phyloP scores from a whole-genome alignment of 2,797 vertebrate species.

The Rhinophrynus dorsalis region DNA sequence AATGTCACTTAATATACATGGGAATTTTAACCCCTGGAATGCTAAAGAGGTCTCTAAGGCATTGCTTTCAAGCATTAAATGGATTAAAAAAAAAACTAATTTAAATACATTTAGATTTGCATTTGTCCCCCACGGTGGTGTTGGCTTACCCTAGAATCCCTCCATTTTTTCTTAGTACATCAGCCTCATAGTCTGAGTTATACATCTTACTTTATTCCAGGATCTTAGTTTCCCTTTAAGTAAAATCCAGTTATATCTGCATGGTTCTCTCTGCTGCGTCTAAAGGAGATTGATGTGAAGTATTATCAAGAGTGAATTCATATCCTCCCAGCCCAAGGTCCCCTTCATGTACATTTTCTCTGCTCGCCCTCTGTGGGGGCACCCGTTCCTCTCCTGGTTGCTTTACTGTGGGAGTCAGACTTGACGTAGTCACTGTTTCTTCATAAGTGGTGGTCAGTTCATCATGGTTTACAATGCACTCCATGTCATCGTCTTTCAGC shows the following conservation, averaged over 20 bases:
- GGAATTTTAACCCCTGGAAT: too few species aligned
- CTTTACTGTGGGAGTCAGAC: constrained; percentile 5
- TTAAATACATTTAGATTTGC: too few species aligned
- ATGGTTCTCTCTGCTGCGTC: constrained; percentile 34
- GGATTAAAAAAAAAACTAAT: too few species aligned
- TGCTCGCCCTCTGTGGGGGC: constrained; percentile 50
- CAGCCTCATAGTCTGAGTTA: too few species aligned
- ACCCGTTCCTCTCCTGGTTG: constrained; percentile 17
- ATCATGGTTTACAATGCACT: constrained; percentile 65
- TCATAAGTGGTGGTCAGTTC: constrained; percentile 60
- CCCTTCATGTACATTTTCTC: constrained; percentile 77
- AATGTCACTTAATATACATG: too few species aligned
- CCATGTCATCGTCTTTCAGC: constrained; percentile 61
- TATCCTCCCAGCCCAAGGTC: constrained; percentile 75
- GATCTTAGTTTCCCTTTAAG: too few species aligned
- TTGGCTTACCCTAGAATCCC: too few species aligned
- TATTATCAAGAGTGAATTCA: constrained; percentile 58
- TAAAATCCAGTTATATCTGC: background rate
- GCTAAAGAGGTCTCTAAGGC: too few species aligned
- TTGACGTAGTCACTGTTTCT: constrained; percentile 24
- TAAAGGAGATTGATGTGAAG: constrained; percentile 37
- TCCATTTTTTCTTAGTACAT: too few species aligned
- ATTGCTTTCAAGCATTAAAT: too few species aligned
- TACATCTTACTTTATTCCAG: too few species aligned
- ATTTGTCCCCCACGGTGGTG: too few species aligned